These are phyloP conservation scores for Trachelus tabidus DNA, from an alignment of 2,888 invertebrate species.

Conservation along the genomic window DNA sequence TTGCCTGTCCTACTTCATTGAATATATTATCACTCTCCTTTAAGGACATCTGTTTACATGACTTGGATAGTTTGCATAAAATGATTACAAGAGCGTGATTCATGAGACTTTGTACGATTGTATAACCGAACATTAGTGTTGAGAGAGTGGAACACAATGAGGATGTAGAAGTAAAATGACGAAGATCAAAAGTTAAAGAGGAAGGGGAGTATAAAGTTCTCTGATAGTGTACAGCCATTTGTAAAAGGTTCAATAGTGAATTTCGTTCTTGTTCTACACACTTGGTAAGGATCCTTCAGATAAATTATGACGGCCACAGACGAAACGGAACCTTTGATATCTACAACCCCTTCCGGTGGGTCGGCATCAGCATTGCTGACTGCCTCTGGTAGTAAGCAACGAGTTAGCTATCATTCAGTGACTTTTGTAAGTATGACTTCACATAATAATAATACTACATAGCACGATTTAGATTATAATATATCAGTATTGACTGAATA, in stretches of 20 bases:
- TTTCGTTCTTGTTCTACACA: not conserved
- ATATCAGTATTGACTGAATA: not conserved
- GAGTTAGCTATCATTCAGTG: slow-evolving; percentile 45
- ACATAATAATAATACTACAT: not conserved
- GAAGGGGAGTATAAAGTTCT: not conserved
- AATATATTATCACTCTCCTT: not conserved
- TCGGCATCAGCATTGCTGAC: slow-evolving; percentile 18
- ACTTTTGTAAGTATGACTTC: slow-evolving; percentile 40
- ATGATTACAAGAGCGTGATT: not conserved
- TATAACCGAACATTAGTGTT: not conserved
- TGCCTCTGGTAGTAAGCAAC: slow-evolving; percentile 28
- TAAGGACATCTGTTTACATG: not conserved
- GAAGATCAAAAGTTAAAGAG: not conserved
- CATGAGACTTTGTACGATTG: not conserved
- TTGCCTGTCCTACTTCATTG: not conserved
- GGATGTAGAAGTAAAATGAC: not conserved
- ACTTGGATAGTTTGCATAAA: not conserved
- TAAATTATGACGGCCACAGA: slow-evolving; percentile 48
- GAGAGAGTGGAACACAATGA: not conserved
- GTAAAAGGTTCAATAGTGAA: not conserved
- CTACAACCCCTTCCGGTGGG: slow-evolving; percentile 22
- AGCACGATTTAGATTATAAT: not conserved
- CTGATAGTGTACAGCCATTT: not conserved
- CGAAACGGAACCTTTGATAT: slow-evolving; percentile 51
- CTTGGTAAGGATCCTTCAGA: not conserved